A percentile compares a stretch with the other conserved stretches of the same genome.
Evolutionary conservation across 2,888 invertebrate species (phyloP).

Genomic region (Nasonovia ribisnigri): DNA sequence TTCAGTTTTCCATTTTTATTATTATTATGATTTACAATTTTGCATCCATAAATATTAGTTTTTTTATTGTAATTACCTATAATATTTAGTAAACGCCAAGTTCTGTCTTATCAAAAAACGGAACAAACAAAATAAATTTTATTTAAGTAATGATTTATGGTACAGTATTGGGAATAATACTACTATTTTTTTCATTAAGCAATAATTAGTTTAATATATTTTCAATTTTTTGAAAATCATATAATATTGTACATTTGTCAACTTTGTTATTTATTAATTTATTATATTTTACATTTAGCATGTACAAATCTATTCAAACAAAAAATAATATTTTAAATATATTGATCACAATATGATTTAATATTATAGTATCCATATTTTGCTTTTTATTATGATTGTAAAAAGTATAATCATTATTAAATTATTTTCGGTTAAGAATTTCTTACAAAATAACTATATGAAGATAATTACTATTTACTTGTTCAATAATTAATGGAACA

Average conservation of each 20-base stretch:
- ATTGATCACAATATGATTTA: not conserved
- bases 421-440: not conserved
- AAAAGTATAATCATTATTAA: too few species aligned
- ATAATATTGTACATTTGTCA: not conserved
- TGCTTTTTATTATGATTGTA: not conserved
- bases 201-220: not conserved
- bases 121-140: not conserved
- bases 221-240: not conserved
- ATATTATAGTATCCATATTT: not conserved
- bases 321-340: not conserved
- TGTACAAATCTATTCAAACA: not conserved
- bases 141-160: too few species aligned
- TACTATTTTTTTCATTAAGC: too few species aligned
- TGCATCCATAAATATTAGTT: not conserved
- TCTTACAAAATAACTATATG: too few species aligned
- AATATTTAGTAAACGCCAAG: not conserved
- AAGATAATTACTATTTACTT: not conserved
- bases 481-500: not conserved
- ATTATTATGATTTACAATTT: not conserved
- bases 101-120: not conserved
- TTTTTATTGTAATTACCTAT: not conserved
- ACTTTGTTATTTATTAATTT: not conserved
- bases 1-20: not conserved
- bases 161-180: not conserved
- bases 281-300: not conserved